Base-by-base conservation (phyloP, 2,797 vertebrate genomes). In the Sebastolobus altivelis region DNA sequence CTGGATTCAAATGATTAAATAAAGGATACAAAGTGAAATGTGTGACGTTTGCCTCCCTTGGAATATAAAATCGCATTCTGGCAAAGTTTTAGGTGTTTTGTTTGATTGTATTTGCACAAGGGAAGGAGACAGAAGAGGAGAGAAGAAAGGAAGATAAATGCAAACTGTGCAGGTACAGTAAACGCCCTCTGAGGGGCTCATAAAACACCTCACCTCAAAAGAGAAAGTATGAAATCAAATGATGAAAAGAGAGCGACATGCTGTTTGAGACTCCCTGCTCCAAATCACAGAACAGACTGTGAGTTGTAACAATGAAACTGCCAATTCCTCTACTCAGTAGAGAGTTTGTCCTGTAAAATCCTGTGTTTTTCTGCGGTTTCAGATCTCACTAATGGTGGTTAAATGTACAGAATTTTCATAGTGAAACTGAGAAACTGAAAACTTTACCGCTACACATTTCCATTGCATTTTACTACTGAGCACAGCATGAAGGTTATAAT, bases 131-230 rank as follows among this genome's bases (percentile, higher is more conserved):
- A 25, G 25, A 58, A 65, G 54, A 65, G 20, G 16, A 31, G 31
- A 25, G 40, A 54, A 65, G 54, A 65, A 22, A 20, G 31, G 55
- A n/a, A 22, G 37, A 67, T 18, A 80, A 75, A 61, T 38, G 37
- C 65, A 72, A 75, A 58, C 37, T 58, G 52, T 52, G 52, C 43
- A 73, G 55, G 61, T 68, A 8, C 1, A 35, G 20, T 38, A 33
- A 80, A 69, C 54, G 37, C 37, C 25, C 71, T 59, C 72, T 18
- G 49, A 27, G 77, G 38, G 29, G 14, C 74, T 86, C 77, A 67
- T 72, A 75, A 70, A 70, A 55, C 61, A 29, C 14, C 25, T 80
- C 27, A 68, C 18, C 25, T 80, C 27, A 71, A 52, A 62, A 67
- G 29, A 68, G 27, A 31, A 58, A 52, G 40, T 6, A 27, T 43